Evolutionary conservation across 2,888 invertebrate genomes (phyloP).

Genomic region (Andrena bucephala): DNA sequence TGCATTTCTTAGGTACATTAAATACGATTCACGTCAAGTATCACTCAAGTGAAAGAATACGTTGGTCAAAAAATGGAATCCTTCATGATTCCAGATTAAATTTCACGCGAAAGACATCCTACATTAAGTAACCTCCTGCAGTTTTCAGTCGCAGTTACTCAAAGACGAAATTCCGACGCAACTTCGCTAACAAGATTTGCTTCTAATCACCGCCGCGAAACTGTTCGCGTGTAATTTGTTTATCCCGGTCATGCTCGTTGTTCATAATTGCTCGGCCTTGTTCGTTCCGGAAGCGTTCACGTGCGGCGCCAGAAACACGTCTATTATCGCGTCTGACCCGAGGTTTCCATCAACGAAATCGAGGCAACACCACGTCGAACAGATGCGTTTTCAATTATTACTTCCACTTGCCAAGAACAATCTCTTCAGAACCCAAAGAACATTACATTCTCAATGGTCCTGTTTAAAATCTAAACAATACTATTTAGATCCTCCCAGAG

Average conservation of each 20-base stretch:
- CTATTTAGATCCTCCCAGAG: too few relatives aligned
- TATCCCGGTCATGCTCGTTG: slow-evolving; percentile 78
- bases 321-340: slow-evolving; percentile 66
- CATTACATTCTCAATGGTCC: too few relatives aligned
- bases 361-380: slow-evolving; percentile 17
- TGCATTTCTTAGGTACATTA: not conserved
- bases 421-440: too few relatives aligned
- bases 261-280: slow-evolving; percentile 73
- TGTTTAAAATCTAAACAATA: too few relatives aligned
- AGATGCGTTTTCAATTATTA: not conserved
- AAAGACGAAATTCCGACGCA: slow-evolving; percentile 62
- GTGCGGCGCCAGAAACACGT: slow-evolving; percentile 62
- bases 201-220: slow-evolving; percentile 82
- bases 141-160: slow-evolving; percentile 1
- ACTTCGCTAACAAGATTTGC: slow-evolving; percentile 82
- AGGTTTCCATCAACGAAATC: slow-evolving; percentile 60
- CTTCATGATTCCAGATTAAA: too few relatives aligned
- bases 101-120: too few relatives aligned
- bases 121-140: not conserved
- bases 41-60: not conserved
- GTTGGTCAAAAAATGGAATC: too few relatives aligned
- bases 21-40: not conserved
- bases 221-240: slow-evolving; percentile 83
- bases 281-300: slow-evolving; percentile 46
- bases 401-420: not conserved